Conservation (phyloP, 1,140 invertebrate genomes). For the Geopemphigus sp. region DNA sequence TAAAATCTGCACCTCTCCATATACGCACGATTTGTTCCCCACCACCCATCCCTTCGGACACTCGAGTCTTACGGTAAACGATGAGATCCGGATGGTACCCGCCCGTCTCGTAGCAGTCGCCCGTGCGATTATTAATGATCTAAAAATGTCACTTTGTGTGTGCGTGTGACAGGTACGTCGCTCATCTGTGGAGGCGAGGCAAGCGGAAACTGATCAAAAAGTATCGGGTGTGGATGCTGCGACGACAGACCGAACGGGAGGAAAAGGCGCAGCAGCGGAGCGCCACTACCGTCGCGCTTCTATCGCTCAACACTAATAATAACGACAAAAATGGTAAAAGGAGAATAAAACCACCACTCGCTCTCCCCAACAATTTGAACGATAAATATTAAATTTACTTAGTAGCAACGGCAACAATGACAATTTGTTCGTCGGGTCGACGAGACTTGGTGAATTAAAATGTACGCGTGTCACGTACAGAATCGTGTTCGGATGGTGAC, state of each 20-base stretch:
- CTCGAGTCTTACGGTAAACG: neutral
- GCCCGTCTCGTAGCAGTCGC: neutral
- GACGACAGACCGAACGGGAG: constrained; percentile 54
- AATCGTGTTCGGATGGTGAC: no score
- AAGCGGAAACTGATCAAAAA: constrained; percentile 81
- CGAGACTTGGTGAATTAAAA: neutral
- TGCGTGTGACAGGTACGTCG: constrained; percentile 69
- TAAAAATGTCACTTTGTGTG: constrained; percentile 49
- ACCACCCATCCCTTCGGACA: neutral
- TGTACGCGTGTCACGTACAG: neutral
- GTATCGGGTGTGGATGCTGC: constrained; percentile 67
- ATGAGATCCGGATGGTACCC: neutral
- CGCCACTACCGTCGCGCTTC: constrained; percentile 55
- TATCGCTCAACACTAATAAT: constrained; percentile 39
- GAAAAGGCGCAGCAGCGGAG: constrained; percentile 24
- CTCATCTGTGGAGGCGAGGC: constrained; percentile 80
- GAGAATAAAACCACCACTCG: neutral
- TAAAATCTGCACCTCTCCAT: no score
- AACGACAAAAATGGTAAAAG: constrained; percentile 40
- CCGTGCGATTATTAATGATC: constrained; percentile 28
- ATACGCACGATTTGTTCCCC: neutral
- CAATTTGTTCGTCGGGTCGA: neutral
- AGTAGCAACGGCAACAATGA: no score
- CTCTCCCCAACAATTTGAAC: neutral
- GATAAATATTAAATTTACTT: no score